phyloP scores from a whole-genome alignment of 1,140 invertebrate species.

The Heliconius nattereri region DNA sequence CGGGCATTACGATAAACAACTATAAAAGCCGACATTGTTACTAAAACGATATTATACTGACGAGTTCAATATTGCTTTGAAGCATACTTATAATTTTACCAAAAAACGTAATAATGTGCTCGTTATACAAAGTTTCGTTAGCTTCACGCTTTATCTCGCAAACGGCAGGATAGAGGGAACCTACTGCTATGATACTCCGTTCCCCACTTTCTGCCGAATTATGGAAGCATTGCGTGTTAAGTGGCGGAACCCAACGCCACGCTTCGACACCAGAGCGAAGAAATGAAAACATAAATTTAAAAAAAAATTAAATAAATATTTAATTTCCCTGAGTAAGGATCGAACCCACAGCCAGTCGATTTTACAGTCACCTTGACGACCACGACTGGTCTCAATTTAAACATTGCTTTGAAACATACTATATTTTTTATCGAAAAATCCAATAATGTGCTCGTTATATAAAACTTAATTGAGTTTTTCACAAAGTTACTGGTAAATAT shows the following conservation, averaged over 20 bases:
- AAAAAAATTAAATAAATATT: too few relatives aligned
- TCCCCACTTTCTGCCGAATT: too few relatives aligned
- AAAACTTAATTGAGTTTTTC: neutral
- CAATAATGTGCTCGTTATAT: neutral
- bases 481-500: neutral
- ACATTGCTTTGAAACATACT: neutral
- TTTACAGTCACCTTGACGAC: too few relatives aligned
- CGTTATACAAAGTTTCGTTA: neutral
- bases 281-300: too few relatives aligned
- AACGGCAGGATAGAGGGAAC: too few relatives aligned
- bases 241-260: too few relatives aligned
- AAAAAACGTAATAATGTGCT: neutral
- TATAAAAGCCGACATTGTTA: conserved; percentile 31
- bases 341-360: too few relatives aligned
- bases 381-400: neutral
- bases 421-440: neutral
- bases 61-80: neutral
- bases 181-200: too few relatives aligned
- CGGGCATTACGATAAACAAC: conserved; percentile 29
- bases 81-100: neutral
- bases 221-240: too few relatives aligned
- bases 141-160: too few relatives aligned
- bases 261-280: too few relatives aligned
- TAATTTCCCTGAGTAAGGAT: too few relatives aligned
- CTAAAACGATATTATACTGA: conserved; percentile 21